These are phyloP conservation scores for Drosophila atripex DNA, from an alignment of 2,888 invertebrate species.

Conservation along the genomic window DNA sequence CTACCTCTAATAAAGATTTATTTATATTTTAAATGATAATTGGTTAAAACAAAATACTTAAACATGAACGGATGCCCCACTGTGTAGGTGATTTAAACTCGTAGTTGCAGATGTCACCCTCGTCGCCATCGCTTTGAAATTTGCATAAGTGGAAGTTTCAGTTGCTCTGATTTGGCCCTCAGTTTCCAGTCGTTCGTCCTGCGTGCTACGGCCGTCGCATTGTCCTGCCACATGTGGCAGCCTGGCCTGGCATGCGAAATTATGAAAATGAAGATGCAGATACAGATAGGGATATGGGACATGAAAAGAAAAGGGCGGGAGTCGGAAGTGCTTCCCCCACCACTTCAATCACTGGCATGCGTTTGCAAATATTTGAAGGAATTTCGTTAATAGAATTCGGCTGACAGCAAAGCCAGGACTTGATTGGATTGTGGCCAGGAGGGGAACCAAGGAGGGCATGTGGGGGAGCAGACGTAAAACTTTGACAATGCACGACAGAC, in stretches of 20 bases:
- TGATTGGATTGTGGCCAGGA: slow-evolving; percentile 54
- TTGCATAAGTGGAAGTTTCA: slow-evolving; percentile 59
- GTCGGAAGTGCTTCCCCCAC: background rate
- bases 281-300: slow-evolving; percentile 4
- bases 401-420: slow-evolving; percentile 31
- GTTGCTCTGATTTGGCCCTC: slow-evolving; percentile 18
- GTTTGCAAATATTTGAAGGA: slow-evolving; percentile 54
- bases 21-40: background rate
- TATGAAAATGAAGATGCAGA: slow-evolving; percentile 63
- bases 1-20: background rate
- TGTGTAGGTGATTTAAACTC: slow-evolving; percentile 26
- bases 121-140: slow-evolving; percentile 34
- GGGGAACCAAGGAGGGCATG: background rate
- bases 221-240: slow-evolving; percentile 35
- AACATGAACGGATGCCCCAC: slow-evolving; percentile 5
- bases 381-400: slow-evolving; percentile 52
- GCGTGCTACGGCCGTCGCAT: slow-evolving; percentile 13
- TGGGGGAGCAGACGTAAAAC: slow-evolving; percentile 25
- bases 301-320: background rate
- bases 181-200: slow-evolving; percentile 2
- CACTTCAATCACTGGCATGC: slow-evolving; percentile 38
- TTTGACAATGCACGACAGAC: slow-evolving; percentile 43
- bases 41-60: background rate
- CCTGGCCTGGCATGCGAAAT: slow-evolving; percentile 35
- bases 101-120: slow-evolving; percentile 18